Evolutionary conservation across 2,113 vertebrate species (phyloP), one percentile per base, ranked within the genome.

Genomic region (Dolichallabes microphthalmus): DNA sequence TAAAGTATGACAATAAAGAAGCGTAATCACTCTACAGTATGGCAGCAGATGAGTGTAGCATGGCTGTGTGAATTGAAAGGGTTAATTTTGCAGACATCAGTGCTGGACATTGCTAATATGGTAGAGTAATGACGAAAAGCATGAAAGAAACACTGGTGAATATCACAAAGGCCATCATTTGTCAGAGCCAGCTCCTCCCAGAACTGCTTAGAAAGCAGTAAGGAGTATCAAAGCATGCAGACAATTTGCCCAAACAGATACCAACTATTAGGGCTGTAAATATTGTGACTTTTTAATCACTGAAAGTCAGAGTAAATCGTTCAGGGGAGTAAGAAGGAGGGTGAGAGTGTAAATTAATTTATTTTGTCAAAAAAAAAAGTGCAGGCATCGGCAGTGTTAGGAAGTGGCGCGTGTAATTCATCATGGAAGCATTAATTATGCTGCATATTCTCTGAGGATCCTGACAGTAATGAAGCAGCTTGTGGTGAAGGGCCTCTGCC

Each of bases 351-450:
- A 88, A 88, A 90, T 91, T 92, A 83, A 84, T 92, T 90, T 71
- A 61, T 90, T 91, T 90, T 86, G 86, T 82, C 80, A 63, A 82
- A 88, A 68, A 82, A 88, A 68, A 87, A 71, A 85, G 81, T 86
- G 80, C 78, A 78, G 88, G 93, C 91, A 90, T 90, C 88, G 88
- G 90, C 71, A 81, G 89, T 88, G 92, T 91, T 94, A 90, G 86
- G 90, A 90, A 90, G 82, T 90, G 86, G 90, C 87, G 86, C n/a
- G 60, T 90, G 92, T 90, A 94, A 93, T 93, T 92, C 94, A 93
- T 92, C 91, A 90, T 88, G 71, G 87, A 93, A 94, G 93, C 93
- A 93, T 94, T 94, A 93, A 94, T 95, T 94, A 94, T 92, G 91
- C 90, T 88, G 85, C 82, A 87, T 85, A 89, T 90, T 93, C 92